A percentile compares a stretch with the other conserved stretches of the same genome.
Evolutionary conservation across 1,140 invertebrate genomes (phyloP).

Genomic region (Ooceraea biroi): DNA sequence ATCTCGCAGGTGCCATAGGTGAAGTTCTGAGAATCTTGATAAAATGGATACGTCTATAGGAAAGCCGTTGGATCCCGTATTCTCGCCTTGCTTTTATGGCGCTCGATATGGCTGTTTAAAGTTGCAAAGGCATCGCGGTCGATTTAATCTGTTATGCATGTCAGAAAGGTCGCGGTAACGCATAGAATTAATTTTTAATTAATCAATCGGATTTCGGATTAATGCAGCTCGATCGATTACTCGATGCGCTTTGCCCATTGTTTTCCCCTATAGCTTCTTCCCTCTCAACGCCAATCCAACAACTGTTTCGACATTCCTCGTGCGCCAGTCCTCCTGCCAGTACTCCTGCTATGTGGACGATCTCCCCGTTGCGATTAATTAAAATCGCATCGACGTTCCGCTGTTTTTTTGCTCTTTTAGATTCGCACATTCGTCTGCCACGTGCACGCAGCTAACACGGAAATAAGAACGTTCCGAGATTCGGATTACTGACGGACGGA

Average conservation of each 20-base stretch:
- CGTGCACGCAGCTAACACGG: neutral
- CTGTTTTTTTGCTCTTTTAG: too few species aligned
- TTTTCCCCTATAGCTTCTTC: too few species aligned
- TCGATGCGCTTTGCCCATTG: too few species aligned
- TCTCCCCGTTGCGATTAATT: conserved; percentile 15
- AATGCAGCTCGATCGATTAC: too few species aligned
- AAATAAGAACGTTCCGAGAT: conserved; percentile 28
- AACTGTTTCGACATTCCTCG: too few species aligned
- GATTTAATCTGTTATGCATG: conserved; percentile 6
- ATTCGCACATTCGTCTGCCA: neutral
- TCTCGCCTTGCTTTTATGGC: neutral
- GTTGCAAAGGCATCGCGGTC: neutral
- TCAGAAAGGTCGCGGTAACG: neutral
- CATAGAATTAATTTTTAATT: too few species aligned
- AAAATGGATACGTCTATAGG: conserved; percentile 12
- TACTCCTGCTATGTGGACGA: too few species aligned
- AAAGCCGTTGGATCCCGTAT: conserved; percentile 22
- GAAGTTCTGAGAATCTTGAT: conserved; percentile 59
- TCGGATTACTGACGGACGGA: conserved; percentile 13
- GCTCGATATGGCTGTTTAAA: conserved; percentile 8
- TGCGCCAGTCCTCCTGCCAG: too few species aligned
- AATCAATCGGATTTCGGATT: too few species aligned
- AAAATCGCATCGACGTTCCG: neutral
- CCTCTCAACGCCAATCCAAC: too few species aligned
- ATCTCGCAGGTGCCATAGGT: conserved; percentile 31